A percentile compares a stretch with the other conserved stretches of the same genome.
phyloP scores from a whole-genome alignment of 2,113 vertebrate species.

The Mohoua ochrocephala region DNA sequence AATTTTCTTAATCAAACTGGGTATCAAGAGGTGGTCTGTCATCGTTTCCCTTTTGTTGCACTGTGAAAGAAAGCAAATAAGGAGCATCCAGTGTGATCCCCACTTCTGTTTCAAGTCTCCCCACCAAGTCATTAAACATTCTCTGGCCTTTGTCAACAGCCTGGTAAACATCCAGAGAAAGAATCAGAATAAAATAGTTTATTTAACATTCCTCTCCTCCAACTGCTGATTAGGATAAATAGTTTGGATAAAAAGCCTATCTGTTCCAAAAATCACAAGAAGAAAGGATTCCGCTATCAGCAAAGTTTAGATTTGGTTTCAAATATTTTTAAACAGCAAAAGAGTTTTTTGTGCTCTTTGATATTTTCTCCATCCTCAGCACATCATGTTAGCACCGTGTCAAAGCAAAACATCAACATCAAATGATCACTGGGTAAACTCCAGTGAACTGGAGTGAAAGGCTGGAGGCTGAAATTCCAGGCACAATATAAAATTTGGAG shows the following conservation, averaged over 20 bases:
- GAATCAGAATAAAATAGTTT: slow-evolving; percentile 78
- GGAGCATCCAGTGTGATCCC: slow-evolving; percentile 56
- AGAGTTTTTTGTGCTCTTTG: slow-evolving; percentile 66
- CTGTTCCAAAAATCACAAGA: slow-evolving; percentile 78
- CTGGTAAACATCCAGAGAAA: slow-evolving; percentile 78
- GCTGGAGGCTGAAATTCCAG: slow-evolving; percentile 59
- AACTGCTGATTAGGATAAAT: slow-evolving; percentile 85
- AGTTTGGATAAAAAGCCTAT: slow-evolving; percentile 78
- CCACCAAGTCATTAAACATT: slow-evolving; percentile 75
- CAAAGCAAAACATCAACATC: slow-evolving; percentile 66
- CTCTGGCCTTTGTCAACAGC: slow-evolving; percentile 81
- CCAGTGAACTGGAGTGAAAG: slow-evolving; percentile 48
- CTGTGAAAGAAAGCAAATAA: slow-evolving; percentile 64
- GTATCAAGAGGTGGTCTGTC: slow-evolving; percentile 75
- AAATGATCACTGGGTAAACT: slow-evolving; percentile 49
- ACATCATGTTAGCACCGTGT: slow-evolving; percentile 69
- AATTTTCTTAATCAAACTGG: slow-evolving; percentile 76
- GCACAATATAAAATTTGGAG: slow-evolving; percentile 54
- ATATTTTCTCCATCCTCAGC: slow-evolving; percentile 67
- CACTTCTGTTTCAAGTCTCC: slow-evolving; percentile 75
- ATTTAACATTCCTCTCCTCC: slow-evolving; percentile 80
- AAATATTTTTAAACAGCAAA: slow-evolving; percentile 75
- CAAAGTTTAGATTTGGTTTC: slow-evolving; percentile 71
- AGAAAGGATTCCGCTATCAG: slow-evolving; percentile 69
- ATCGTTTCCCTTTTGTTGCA: slow-evolving; percentile 71